Evolutionary conservation across 2,797 vertebrate species (phyloP), one percentile per base, ranked within the genome.

Genomic region (Sebastes alutus): DNA sequence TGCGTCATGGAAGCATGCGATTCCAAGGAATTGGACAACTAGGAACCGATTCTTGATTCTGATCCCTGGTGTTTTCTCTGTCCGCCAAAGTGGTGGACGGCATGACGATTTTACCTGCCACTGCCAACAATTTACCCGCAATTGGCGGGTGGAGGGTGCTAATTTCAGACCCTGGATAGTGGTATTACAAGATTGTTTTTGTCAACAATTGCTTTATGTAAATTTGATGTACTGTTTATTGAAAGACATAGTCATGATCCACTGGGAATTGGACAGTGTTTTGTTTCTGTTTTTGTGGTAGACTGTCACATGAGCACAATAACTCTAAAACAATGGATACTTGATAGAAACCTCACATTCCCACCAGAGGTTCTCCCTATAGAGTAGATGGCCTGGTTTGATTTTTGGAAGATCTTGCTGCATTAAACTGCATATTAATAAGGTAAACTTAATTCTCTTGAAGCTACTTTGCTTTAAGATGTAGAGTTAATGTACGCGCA

Each of bases 401-500:
- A 65, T 71, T 80, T 70, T 83, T 52, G 56, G 80, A 75, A 72
- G 56, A 71, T 63, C 33, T 35, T 81, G 72, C 84, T 88, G 89
- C 79, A 84, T 80, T 81, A 81, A 84, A 81, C 63, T 80, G 72
- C 69, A 86, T 86, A 86, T 85, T 90, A 78, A 88, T 87, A 59
- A 75, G 74, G 58, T 71, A 69, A 87, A 87, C 54, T 65, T 64
- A 64, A 82, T 82, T 80, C 59, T 85, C 61, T 63, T 69, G 58
- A 75, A 83, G 29, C 58, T 59, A 29, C 81, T 84, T 75, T 55
- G 70, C 75, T 86, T 77, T 32, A 60, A 67, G 59, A 72, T 27
- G 22, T 78, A 56, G 33, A 78, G 64, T 83, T 74, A 32, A 52
- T 54, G 4, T 62, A 30, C 65, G 69, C 22, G 11, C 71, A 77